Base-by-base conservation (phyloP, 2,113 vertebrate species). In the Burhinus bistriatus region DNA sequence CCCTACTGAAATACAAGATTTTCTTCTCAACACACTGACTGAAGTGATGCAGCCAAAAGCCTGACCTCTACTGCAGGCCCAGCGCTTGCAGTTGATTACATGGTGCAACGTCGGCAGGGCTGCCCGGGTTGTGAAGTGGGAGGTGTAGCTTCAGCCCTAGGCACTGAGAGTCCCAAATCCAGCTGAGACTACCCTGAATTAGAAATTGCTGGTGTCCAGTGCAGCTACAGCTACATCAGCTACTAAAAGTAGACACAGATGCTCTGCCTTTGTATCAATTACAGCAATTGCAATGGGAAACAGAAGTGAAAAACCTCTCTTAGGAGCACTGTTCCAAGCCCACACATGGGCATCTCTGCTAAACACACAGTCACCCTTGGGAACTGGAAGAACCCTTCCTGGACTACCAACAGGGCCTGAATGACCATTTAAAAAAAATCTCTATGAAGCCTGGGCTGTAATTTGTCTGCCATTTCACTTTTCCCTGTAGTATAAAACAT, bases 281-380 rank as follows among this genome's bases (percentile, higher is more conserved):
- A 54, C 61, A 84, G 26, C 22, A 64, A 68, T 12, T 54, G 2
- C 69, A 68, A 49, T 40, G 61, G 93, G 94, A 96, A 96, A 42
- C 44, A 96, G 77, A 91, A 93, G 89, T 72, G 61, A 93, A 96
- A 94, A 95, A 66, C 32, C 36, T 93, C 72, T 29, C 29, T 68
- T 18, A 34, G 51, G 0, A 0, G 32, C 61, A 59, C 16, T n/a
- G 23, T 12, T 81, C 69, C 57, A 71, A 91, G 47, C 38, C 77
- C 57, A 72, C 57, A 64, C 11, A 0, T 25, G 38, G 47, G 25
- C 25, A 81, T 51, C 49, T 80, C 34, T 83, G 51, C 58, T 83
- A 34, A 51, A 26, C 47, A 20, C 30, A 69, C 1, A 22, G 19
- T 64, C n/a, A 32, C 40, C 13, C 54, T 25, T 51, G 34, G 34